These are phyloP conservation scores for Suillia variegata DNA, from an alignment of 2,888 invertebrate species.

Conservation along the genomic window DNA sequence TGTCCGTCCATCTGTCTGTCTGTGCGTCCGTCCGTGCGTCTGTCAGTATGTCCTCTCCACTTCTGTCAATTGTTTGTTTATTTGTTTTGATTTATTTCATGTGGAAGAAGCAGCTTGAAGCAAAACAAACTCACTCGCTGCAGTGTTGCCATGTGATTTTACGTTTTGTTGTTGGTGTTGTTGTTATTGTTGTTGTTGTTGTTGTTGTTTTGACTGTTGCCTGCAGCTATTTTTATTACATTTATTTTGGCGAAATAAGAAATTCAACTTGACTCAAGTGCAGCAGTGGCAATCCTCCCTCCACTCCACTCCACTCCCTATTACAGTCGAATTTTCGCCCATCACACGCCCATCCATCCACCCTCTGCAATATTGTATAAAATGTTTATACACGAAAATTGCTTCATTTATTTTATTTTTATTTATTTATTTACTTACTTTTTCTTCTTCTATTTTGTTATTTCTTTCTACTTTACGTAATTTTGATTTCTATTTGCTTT, in stretches of 20 bases:
- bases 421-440: no score
- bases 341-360: no score
- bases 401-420: background rate
- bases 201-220: constrained; percentile 28
- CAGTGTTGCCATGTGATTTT: no score
- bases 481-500: constrained; percentile 3
- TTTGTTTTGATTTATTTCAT: constrained; percentile 52
- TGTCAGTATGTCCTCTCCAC: background rate
- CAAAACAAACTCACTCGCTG: no score
- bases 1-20: background rate
- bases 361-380: background rate
- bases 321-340: no score
- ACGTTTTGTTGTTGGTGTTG: no score
- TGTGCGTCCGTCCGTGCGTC: no score
- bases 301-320: background rate
- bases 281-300: background rate
- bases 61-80: constrained; percentile 38
- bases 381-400: constrained; percentile 2
- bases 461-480: background rate
- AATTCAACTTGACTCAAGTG: constrained; percentile 7
- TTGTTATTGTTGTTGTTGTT: background rate
- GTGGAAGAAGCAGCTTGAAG: constrained; percentile 42
- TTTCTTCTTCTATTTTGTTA: no score
- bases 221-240: constrained; percentile 50
- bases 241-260: constrained; percentile 27